A percentile compares a stretch with the other conserved stretches of the same genome.
These are phyloP conservation scores for Onychostruthus taczanowskii DNA, from an alignment of 2,113 vertebrate genomes.

Conservation along the genomic window DNA sequence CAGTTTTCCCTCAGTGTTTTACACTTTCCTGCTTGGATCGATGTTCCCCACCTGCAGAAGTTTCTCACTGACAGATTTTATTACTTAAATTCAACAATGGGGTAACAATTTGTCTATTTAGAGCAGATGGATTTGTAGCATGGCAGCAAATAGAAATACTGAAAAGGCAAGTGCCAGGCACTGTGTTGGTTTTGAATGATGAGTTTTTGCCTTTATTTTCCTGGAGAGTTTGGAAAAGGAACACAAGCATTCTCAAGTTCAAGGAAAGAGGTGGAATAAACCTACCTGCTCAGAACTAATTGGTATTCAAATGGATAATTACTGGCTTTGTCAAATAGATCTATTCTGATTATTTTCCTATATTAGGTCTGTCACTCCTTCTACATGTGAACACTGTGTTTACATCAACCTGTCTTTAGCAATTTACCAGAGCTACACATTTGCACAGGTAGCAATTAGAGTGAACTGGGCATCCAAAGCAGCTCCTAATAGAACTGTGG, in stretches of 20 bases:
- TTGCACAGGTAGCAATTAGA: conserved; percentile 61
- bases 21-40: not conserved
- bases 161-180: not conserved
- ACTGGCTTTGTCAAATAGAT: conserved; percentile 65
- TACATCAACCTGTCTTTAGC: conserved; percentile 65
- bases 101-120: not conserved
- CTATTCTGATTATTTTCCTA: conserved; percentile 66
- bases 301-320: conserved; percentile 64
- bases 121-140: not conserved
- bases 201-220: not conserved
- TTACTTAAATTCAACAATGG: not conserved
- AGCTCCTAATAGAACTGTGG: not conserved
- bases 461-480: not conserved
- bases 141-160: not conserved
- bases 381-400: conserved; percentile 60
- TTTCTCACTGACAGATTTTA: not conserved
- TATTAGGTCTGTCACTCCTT: conserved; percentile 64
- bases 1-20: not conserved
- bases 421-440: conserved; percentile 61
- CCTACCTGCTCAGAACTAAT: conserved; percentile 47
- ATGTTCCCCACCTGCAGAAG: not conserved
- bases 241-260: not conserved
- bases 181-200: not conserved
- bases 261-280: not conserved
- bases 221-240: not conserved